A percentile compares a stretch with the other conserved stretches of the same genome.
Evolutionary conservation across 2,888 invertebrate species (phyloP).

Genomic region (Cordylochernes scorpioides): DNA sequence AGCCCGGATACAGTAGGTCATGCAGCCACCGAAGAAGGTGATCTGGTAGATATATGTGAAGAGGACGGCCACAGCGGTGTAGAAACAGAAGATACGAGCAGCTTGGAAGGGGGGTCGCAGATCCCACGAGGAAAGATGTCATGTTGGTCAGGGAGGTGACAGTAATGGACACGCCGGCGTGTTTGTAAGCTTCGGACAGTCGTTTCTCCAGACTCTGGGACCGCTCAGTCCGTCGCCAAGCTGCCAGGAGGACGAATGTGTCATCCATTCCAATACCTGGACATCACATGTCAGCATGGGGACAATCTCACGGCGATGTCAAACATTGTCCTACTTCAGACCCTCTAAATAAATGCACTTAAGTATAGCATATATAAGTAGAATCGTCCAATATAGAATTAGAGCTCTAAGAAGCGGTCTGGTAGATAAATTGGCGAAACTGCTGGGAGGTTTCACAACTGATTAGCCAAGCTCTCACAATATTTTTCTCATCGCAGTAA

Average conservation of each 20-base stretch:
- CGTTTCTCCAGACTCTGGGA: slow-evolving; percentile 43
- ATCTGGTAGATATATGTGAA: slow-evolving; percentile 76
- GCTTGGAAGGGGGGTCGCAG: slow-evolving; percentile 81
- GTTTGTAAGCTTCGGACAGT: slow-evolving; percentile 61
- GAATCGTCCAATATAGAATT: no score
- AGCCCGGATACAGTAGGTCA: slow-evolving; percentile 66
- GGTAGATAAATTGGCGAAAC: no score
- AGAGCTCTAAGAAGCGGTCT: no score
- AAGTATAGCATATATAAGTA: no score
- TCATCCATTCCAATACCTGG: slow-evolving; percentile 84
- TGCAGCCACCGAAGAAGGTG: slow-evolving; percentile 71
- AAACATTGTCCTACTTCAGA: no score
- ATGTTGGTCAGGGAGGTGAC: slow-evolving; percentile 70
- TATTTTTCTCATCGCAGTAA: no score
- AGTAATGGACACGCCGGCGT: slow-evolving; percentile 80
- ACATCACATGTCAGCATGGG: slow-evolving; percentile 15
- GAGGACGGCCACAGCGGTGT: slow-evolving; percentile 67
- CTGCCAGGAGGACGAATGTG: slow-evolving; percentile 80
- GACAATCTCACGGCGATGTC: no score
- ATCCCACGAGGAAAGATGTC: slow-evolving; percentile 26
- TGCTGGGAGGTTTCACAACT: no score
- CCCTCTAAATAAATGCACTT: no score
- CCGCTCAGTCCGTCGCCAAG: slow-evolving; percentile 63
- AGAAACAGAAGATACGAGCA: slow-evolving; percentile 70
- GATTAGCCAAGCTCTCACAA: no score